Evolutionary conservation across 2,113 vertebrate genomes (phyloP), one percentile per base, ranked within the genome.

Genomic region (Oncorhynchus clarkii): DNA sequence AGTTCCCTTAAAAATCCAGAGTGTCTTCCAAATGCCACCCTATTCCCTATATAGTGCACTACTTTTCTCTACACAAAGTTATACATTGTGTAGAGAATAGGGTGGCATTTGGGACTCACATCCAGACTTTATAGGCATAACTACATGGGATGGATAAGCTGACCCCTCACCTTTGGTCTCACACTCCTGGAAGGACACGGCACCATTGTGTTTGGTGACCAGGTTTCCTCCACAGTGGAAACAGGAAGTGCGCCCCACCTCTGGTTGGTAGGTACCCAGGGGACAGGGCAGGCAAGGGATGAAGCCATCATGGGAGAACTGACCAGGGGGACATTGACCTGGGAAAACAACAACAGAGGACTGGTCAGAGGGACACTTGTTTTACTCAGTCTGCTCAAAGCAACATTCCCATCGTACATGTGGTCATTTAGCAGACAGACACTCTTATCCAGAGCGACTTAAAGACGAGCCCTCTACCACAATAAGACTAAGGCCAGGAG

Each of bases 101-200:
- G 51, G 12, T 54, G 51, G 5, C n/a, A 62, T 62, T 62, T 54
- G 51, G 51, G 59, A 24, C 7, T 8, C n/a, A 62, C 2, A 8
- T 8, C 18, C 16, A 22, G 18, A 62, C n/a, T n/a, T 54, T 22
- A n/a, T 2, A 62, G 22, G n/a, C n/a, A 22, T 3, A 22, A 54
- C 20, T 62, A 62, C 9, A n/a, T 62, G 7, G 59, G 59, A 62
- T 24, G 59, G 59, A 62, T 8, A 22, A 62, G 20, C 59, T 62
- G 59, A 45, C 39, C 31, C 3, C 88, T 89, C 84, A 99, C 97
- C 97, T 96, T 94, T 98, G 62, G 96, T 97, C 88, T 99, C 98
- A 70, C 98, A 99, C 88, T 97, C 94, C 88, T 96, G 97, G 74
- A 99, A 99, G 26, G 94, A 89, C 39, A 94, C 87, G 3, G 96